phyloP scores from a whole-genome alignment of 2,797 vertebrate genomes.

The Echiichthys vipera region DNA sequence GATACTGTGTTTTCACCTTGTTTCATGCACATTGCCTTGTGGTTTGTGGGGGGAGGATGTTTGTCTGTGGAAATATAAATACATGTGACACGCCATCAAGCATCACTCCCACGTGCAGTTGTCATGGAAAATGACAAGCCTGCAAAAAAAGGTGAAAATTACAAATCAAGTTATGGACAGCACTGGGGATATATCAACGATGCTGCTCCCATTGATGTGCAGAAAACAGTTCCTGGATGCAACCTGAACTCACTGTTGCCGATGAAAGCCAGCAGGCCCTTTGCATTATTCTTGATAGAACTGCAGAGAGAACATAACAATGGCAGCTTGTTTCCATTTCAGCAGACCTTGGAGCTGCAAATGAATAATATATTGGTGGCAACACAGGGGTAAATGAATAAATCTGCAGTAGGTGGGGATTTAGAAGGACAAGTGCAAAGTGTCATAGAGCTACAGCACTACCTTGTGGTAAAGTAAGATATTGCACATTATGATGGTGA shows the following conservation, averaged over 20 bases:
- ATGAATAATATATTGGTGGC: constrained; percentile 78
- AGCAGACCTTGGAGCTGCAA: constrained; percentile 69
- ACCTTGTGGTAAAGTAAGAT: constrained; percentile 60
- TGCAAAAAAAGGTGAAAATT: constrained; percentile 35
- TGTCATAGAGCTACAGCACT: constrained; percentile 76
- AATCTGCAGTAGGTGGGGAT: constrained; percentile 60
- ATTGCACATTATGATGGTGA: constrained; percentile 14
- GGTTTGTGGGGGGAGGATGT: constrained; percentile 52
- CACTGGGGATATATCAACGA: constrained; percentile 28
- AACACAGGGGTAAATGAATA: constrained; percentile 78
- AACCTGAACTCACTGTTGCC: constrained; percentile 43
- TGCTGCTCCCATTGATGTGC: constrained; percentile 29
- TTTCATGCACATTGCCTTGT: constrained; percentile 38
- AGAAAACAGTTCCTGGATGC: constrained; percentile 41
- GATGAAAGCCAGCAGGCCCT: constrained; percentile 51
- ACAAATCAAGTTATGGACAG: constrained; percentile 39
- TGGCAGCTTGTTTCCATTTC: constrained; percentile 71
- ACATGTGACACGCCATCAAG: constrained; percentile 46
- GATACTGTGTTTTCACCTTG: constrained; percentile 30
- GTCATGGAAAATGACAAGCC: constrained; percentile 42
- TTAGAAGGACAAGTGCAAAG: constrained; percentile 5
- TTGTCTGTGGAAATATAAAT: constrained; percentile 47
- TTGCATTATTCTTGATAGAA: constrained; percentile 67
- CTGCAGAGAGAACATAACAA: constrained; percentile 66
- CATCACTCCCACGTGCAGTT: constrained; percentile 55